phyloP scores from a whole-genome alignment of 2,113 vertebrate genomes.

The Pelvicachromis taeniatus region DNA sequence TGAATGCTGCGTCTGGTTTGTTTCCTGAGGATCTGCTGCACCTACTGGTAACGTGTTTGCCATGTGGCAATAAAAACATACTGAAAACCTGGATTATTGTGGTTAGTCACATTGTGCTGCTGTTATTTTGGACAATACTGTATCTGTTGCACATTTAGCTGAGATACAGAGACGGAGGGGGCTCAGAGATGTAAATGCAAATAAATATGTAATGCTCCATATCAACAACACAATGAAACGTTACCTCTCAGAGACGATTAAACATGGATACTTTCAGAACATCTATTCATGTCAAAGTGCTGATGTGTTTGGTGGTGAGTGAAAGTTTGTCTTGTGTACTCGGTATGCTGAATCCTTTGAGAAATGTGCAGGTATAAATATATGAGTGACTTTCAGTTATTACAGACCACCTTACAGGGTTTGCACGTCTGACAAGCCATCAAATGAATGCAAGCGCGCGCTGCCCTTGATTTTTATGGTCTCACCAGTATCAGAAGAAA shows the following conservation, averaged over 20 bases:
- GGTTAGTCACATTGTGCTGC: no score
- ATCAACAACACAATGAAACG: background rate
- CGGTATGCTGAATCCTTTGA: background rate
- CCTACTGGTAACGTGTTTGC: no score
- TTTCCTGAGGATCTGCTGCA: no score
- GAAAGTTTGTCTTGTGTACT: background rate
- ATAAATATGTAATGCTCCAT: background rate
- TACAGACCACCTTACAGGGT: background rate
- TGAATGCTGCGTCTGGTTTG: no score
- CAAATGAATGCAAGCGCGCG: background rate
- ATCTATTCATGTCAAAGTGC: background rate
- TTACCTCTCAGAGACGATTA: background rate
- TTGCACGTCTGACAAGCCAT: background rate
- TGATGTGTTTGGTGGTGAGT: background rate
- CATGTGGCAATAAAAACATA: no score
- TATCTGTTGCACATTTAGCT: background rate
- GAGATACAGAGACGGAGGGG: background rate
- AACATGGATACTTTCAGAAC: background rate
- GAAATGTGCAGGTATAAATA: background rate
- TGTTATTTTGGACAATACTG: no score
- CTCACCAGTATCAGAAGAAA: background rate
- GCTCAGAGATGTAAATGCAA: background rate
- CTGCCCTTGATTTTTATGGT: background rate
- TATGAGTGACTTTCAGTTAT: background rate
- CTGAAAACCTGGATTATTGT: no score